Evolutionary conservation across 30 jellyfish, hydroid and myxozoan species (phyloP).

Genomic region (Turritopsis dohrnii): DNA sequence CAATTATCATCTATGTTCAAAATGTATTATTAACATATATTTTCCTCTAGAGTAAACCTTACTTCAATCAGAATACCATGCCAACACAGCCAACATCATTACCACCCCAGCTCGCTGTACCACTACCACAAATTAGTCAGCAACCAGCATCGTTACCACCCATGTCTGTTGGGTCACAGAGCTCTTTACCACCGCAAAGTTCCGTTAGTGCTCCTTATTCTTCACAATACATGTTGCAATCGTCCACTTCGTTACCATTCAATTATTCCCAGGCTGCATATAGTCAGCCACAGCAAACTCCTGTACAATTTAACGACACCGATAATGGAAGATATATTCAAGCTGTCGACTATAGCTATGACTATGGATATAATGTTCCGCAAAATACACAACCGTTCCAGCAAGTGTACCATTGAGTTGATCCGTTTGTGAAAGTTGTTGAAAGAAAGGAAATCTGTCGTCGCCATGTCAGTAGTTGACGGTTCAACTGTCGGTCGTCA

Average conservation of each 20-base stretch:
- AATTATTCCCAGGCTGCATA: background rate
- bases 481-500: no score
- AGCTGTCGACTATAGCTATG: background rate
- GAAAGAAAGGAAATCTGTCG: no score
- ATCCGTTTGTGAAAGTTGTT: background rate
- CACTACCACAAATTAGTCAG: background rate
- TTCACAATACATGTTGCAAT: background rate
- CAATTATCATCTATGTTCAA: no score
- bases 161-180: slow-evolving; percentile 8
- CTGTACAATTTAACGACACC: background rate
- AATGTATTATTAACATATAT: background rate
- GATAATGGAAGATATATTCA: background rate
- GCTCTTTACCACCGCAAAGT: slow-evolving; percentile 3
- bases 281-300: background rate
- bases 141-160: slow-evolving; percentile 16
- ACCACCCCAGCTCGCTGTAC: slow-evolving; percentile 8
- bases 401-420: background rate
- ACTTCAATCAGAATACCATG: background rate
- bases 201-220: background rate
- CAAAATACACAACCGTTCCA: slow-evolving; percentile 14
- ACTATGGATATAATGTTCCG: slow-evolving; percentile 1
- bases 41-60: background rate
- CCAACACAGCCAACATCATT: background rate
- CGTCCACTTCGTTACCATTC: slow-evolving; percentile 1
- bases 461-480: no score